Conservation (phyloP, 2,888 invertebrate genomes). For the Smittia sp. region DNA sequence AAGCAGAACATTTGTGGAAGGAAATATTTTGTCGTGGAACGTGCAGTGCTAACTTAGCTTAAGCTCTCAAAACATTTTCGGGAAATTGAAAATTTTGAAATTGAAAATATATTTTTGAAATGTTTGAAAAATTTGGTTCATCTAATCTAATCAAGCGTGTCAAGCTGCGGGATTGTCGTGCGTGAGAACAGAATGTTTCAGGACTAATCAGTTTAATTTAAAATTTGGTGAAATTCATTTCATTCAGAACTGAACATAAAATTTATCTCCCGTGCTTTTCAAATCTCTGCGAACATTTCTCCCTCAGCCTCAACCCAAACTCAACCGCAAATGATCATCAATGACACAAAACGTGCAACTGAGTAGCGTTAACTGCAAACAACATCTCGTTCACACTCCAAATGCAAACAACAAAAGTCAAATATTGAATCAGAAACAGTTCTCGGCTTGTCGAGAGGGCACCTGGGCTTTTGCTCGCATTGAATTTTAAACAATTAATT, state of each 20-base stretch:
- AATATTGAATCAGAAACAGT: not conserved
- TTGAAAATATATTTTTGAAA: no score
- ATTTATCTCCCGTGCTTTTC: no score
- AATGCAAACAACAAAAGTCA: constrained; percentile 40
- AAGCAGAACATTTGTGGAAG: no score
- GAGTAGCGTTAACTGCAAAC: not conserved
- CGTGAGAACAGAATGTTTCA: no score
- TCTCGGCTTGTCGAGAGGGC: not conserved
- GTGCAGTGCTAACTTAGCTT: no score
- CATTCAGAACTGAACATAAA: not conserved
- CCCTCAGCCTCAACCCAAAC: not conserved
- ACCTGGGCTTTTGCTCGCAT: constrained; percentile 22
- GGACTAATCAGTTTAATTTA: not conserved
- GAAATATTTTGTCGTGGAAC: no score
- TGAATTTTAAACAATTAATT: constrained; percentile 26
- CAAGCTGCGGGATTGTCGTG: no score
- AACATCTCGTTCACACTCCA: constrained; percentile 28
- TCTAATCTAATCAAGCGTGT: no score
- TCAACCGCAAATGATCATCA: constrained; percentile 11
- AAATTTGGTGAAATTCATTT: not conserved
- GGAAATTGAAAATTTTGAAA: no score
- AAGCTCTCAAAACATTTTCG: no score
- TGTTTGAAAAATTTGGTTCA: no score
- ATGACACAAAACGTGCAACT: not conserved
- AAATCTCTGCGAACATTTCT: not conserved